Base-by-base conservation (phyloP, 2,888 invertebrate species). In the Resseliella maxima region DNA sequence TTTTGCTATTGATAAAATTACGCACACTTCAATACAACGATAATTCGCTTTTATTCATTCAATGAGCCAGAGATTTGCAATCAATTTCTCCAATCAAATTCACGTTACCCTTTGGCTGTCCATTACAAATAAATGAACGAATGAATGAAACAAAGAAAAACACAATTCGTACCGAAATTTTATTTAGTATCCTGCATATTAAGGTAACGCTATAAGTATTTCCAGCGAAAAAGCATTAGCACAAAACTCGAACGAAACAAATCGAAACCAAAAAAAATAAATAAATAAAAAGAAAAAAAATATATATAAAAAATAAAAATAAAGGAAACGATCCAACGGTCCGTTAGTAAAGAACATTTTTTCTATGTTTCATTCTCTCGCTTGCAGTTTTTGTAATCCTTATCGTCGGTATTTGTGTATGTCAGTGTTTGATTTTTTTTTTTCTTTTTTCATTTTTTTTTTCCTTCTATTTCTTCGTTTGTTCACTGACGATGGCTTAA, bases 41-140 rank as follows among this genome's bases (percentile, higher is more conserved):
- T 50, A 50, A 21, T 50, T 50, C 50, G 2, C 50, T 50, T 21
- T 50, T 21, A 50, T 8, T 12, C 41, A 59, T 59, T 59, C 24
- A 59, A 59, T 59, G 59, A 59, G 46, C 46, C 46, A 50, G 18
- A 50, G n/a, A 59, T 24, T 6, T 59, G 27, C 59, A 59, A 59
- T 59, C 59, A 59, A 59, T 59, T 27, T 59, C 59, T 59, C 24
- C 24, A 59, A 59, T 59, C 59, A 24, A 24, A 24, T 59, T n/a
- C 59, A 27, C 59, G 12, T 59, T 59, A n/a, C 27, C n/a, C 24
- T n/a, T 27, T 6, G 27, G 6, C 24, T 24, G 59, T 59, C 59
- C 24, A 59, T 59, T 59, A 59, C 24, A 59, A 59, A 24, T 59
- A 59, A 59, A 59, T n/a, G n/a, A n/a, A n/a, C n/a, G n/a, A n/a